Evolutionary conservation across 2,888 invertebrate genomes (phyloP).

Genomic region (Anticlea derivata): DNA sequence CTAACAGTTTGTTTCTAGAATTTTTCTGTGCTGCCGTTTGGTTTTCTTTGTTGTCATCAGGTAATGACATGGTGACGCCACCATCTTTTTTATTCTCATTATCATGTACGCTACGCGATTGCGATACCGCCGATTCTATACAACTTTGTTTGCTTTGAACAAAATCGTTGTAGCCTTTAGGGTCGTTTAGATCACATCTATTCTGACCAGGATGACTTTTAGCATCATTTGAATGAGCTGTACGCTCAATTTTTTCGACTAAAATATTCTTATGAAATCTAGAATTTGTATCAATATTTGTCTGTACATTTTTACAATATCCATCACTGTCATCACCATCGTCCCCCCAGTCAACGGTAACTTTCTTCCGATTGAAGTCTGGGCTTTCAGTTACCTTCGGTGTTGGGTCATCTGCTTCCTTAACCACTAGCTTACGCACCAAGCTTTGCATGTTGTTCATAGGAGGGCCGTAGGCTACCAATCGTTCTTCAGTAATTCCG

Average conservation of each 20-base stretch:
- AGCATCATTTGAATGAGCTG: neutral
- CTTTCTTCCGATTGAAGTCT: neutral
- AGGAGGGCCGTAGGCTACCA: constrained; percentile 24
- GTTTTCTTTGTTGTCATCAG: neutral
- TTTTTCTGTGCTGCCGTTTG: neutral
- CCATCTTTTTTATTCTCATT: neutral
- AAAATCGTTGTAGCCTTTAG: constrained; percentile 2
- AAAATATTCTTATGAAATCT: neutral
- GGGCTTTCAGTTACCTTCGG: neutral
- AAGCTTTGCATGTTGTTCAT: neutral
- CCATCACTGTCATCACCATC: neutral
- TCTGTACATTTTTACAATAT: neutral
- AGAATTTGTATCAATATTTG: neutral
- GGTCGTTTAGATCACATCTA: constrained; percentile 2
- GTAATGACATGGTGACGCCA: neutral
- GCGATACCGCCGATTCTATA: neutral
- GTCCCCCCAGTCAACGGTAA: constrained; percentile 11
- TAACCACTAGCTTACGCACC: neutral
- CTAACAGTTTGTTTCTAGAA: constrained; percentile 13
- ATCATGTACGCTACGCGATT: neutral
- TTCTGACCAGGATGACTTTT: neutral
- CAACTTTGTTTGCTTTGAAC: constrained; percentile 7
- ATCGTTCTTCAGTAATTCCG: neutral
- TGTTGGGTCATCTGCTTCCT: neutral
- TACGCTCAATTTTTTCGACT: neutral